Evolutionary conservation across 2,797 vertebrate species (phyloP).

Genomic region (Neomorphus geoffroyi): DNA sequence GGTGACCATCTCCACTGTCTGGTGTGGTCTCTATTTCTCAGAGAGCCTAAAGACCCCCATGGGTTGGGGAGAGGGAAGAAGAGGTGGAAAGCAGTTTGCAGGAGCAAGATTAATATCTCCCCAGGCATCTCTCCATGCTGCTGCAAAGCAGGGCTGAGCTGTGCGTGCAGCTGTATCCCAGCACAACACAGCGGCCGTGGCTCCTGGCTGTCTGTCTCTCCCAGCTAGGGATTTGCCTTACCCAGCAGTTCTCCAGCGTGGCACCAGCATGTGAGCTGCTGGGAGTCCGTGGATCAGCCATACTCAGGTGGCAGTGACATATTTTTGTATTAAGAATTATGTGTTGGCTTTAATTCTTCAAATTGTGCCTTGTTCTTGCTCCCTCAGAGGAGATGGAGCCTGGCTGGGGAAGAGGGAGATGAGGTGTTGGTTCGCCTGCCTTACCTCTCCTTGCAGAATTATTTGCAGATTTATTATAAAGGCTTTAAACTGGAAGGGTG

Average conservation of each 20-base stretch:
- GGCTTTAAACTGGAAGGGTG: too few species aligned
- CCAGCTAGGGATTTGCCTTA: not conserved
- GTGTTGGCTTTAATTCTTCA: not conserved
- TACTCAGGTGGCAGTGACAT: not conserved
- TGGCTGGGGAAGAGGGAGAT: not conserved
- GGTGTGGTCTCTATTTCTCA: not conserved
- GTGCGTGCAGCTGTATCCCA: not conserved
- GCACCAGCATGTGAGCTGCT: not conserved
- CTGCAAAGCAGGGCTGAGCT: not conserved
- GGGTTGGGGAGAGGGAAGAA: not conserved
- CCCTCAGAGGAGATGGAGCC: not conserved
- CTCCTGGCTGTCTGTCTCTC: not conserved
- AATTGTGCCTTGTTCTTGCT: not conserved
- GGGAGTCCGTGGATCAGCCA: not conserved
- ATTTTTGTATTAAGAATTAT: not conserved
- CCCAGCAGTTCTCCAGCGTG: not conserved
- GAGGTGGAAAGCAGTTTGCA: not conserved
- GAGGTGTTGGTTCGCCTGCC: not conserved
- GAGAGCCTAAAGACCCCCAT: not conserved
- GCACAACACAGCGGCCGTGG: rapidly evolving
- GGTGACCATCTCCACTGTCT: not conserved
- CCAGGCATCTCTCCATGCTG: rapidly evolving
- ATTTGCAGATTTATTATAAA: too few species aligned
- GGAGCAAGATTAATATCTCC: not conserved
- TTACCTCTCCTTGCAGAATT: not conserved